phyloP scores from a whole-genome alignment of 2,113 vertebrate species.

The Petromus typicus region DNA sequence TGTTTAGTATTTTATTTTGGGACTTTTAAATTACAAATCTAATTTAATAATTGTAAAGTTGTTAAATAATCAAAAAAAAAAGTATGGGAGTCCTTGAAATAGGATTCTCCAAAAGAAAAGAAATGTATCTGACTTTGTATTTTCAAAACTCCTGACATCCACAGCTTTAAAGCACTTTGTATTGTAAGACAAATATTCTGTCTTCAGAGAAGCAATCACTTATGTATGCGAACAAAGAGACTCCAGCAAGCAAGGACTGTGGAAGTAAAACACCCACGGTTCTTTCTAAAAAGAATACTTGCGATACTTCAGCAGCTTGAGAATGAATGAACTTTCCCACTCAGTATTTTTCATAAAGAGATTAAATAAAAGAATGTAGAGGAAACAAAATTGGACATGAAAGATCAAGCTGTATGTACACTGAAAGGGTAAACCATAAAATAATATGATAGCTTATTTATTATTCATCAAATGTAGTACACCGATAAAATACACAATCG shows the following conservation, averaged over 20 bases:
- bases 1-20: not conserved
- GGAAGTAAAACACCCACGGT: not conserved
- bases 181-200: not conserved
- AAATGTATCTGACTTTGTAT: not conserved
- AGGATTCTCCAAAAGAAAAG: not conserved
- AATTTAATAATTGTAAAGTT: not conserved
- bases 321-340: conserved; percentile 55
- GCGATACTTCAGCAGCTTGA: conserved; percentile 25
- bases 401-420: not conserved
- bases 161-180: not conserved
- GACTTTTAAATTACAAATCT: not conserved
- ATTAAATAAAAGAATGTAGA: not conserved
- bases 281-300: conserved; percentile 44
- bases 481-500: not conserved
- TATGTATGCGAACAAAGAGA: conserved; percentile 25
- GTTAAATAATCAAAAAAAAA: conserved; percentile 24
- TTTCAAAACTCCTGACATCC: not conserved
- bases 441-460: not conserved
- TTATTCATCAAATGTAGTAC: not conserved
- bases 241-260: not conserved
- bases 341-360: conserved; percentile 2
- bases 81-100: not conserved
- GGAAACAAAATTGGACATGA: not conserved
- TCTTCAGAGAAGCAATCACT: not conserved
- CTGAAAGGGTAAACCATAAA: not conserved